Conservation (phyloP, 2,888 invertebrate genomes). For the Epinotia ramella region DNA sequence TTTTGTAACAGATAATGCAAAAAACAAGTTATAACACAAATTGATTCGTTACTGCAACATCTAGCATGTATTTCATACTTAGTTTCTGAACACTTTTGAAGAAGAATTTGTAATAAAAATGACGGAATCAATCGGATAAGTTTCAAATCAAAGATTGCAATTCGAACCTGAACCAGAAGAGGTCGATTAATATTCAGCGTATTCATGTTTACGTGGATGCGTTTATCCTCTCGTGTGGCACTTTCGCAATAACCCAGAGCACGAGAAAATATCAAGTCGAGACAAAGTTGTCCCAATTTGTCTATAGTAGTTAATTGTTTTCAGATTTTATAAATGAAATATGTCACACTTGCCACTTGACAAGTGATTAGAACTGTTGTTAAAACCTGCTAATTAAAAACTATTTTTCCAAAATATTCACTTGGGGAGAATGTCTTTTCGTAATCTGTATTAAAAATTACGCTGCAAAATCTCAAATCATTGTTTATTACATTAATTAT, state of each 20-base stretch:
- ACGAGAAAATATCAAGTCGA: constrained; percentile 16
- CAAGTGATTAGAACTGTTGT: too few relatives aligned
- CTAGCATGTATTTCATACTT: not conserved
- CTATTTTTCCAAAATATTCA: too few relatives aligned
- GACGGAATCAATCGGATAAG: not conserved
- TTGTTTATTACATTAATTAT: too few relatives aligned
- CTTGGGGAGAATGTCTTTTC: too few relatives aligned
- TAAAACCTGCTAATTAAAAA: too few relatives aligned
- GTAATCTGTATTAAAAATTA: too few relatives aligned
- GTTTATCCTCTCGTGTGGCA: constrained; percentile 17
- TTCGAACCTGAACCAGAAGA: not conserved
- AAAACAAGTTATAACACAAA: not conserved
- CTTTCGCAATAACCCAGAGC: constrained; percentile 33
- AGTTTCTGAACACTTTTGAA: not conserved
- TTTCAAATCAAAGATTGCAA: not conserved
- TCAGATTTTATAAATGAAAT: constrained; percentile 13
- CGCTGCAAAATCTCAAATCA: too few relatives aligned
- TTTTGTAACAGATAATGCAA: not conserved
- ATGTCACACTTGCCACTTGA: not conserved
- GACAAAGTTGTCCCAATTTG: constrained; percentile 31
- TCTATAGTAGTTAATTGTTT: not conserved
- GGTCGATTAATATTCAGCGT: constrained; percentile 1
- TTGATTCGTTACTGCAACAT: not conserved
- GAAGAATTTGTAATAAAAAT: not conserved
- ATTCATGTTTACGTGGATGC: constrained; percentile 13